Evolutionary conservation across 2,797 vertebrate genomes (phyloP).

Genomic region (Rachycentron canadum): DNA sequence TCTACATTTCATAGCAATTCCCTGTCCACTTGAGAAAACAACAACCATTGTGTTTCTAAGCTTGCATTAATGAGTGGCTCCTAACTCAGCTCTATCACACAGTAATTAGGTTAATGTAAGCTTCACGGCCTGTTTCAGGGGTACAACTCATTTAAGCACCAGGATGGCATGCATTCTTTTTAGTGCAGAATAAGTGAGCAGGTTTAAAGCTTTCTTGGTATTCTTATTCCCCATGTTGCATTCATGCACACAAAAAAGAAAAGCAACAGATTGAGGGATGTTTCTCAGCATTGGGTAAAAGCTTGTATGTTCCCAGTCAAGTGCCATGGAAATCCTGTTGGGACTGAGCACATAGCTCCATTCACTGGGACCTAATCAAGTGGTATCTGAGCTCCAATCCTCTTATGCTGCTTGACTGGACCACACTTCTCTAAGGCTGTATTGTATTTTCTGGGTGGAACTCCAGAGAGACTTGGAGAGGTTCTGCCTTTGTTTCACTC

Average conservation of each 20-base stretch:
- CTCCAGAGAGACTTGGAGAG: slow-evolving; percentile 50
- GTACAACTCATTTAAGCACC: slow-evolving; percentile 34
- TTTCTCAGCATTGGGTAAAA: slow-evolving; percentile 57
- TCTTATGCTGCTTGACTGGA: slow-evolving; percentile 74
- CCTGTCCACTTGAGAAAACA: slow-evolving; percentile 44
- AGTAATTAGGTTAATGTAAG: slow-evolving; percentile 64
- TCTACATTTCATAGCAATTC: slow-evolving; percentile 46
- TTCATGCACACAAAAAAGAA: slow-evolving; percentile 51
- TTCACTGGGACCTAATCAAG: slow-evolving; percentile 74
- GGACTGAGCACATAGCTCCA: slow-evolving; percentile 65
- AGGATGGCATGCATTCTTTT: slow-evolving; percentile 15
- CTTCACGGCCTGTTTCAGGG: slow-evolving; percentile 41
- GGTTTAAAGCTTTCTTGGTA: slow-evolving; percentile 39
- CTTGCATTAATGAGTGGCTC: slow-evolving; percentile 53
- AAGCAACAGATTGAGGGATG: slow-evolving; percentile 38
- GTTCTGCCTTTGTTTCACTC: slow-evolving; percentile 41
- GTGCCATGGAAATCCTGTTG: slow-evolving; percentile 82
- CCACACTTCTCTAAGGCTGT: slow-evolving; percentile 42
- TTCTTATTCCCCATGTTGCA: slow-evolving; percentile 51
- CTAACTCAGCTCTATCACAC: slow-evolving; percentile 39
- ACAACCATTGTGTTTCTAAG: slow-evolving; percentile 40
- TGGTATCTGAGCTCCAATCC: slow-evolving; percentile 74
- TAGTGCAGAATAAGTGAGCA: slow-evolving; percentile 9
- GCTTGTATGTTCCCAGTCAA: slow-evolving; percentile 78
- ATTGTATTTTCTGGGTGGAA: slow-evolving; percentile 35